Conservation (phyloP, 2,113 vertebrate genomes). For the Lagenorhynchus albirostris region DNA sequence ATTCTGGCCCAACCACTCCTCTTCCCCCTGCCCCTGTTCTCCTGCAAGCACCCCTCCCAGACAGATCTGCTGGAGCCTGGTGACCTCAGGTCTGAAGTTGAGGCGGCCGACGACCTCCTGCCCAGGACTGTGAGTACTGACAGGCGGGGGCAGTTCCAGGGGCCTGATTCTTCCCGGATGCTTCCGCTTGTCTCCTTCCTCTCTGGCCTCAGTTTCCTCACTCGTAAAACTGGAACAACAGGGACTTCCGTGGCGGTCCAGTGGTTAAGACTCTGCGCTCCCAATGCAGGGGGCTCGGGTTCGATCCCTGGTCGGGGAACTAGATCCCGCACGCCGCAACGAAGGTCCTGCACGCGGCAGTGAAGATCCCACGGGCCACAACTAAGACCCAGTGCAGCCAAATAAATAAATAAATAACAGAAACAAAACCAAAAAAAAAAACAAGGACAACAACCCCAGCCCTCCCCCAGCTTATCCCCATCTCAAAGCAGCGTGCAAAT, state of each 20-base stretch:
- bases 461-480: background rate
- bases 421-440: too few species aligned
- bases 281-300: too few species aligned
- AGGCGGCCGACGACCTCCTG: background rate
- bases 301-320: too few species aligned
- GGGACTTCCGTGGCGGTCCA: too few species aligned
- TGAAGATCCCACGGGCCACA: too few species aligned
- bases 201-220: background rate
- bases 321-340: too few species aligned
- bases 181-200: background rate
- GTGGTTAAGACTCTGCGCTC: too few species aligned
- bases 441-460: background rate
- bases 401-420: too few species aligned
- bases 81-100: background rate
- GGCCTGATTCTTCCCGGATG: background rate
- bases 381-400: too few species aligned
- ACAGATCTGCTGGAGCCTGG: background rate
- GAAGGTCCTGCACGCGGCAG: too few species aligned
- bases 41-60: background rate
- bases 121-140: background rate
- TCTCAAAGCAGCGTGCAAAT: background rate
- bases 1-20: background rate
- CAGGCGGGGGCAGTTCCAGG: background rate
- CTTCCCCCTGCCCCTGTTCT: background rate
- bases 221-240: background rate